Base-by-base conservation (phyloP, 2,888 invertebrate genomes). In the Microlaimidae sp. region DNA sequence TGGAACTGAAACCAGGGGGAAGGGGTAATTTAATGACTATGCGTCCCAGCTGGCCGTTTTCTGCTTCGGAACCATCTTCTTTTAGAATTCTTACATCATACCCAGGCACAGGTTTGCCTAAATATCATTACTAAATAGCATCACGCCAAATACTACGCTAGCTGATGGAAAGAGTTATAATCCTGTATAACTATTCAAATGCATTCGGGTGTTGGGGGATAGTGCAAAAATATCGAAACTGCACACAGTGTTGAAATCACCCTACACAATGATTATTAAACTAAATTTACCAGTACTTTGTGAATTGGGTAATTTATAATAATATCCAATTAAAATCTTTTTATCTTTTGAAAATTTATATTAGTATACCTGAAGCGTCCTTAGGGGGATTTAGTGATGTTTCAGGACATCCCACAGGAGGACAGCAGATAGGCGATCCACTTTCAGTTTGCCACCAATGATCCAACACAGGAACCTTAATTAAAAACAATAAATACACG, bases 381-480 rank as follows among this genome's bases (percentile, higher is more conserved):
- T 78, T 78, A 0, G 84, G 85, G 0, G 84, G 83, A 57, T 78
- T 76, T 17, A 66, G 58, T 1, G 79, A 74, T 64, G 76, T 80
- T 41, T 82, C 79, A 0, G 79, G 81, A 42, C 85, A 79, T 0
- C 86, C 89, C 7, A 83, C 67, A 66, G 85, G 85, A 0, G 83
- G 80, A 0, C 86, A 82, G 0, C 88, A 85, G 54, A 92, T 83
- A 0, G 88, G 81, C 56, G 86, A 85, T 0, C 90, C 90, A 0
- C 86, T 84, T 73, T 92, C 92, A 1, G 92, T 90, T 75, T 92
- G 92, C 90, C 92, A 92, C 89, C 89, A 92, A 71, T 92, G 85
- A 70, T 92, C 90, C 51, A 88, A 70, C 2, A 87, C 78, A 0
- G 85, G 83, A n/a, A n/a, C n/a, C n/a, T n/a, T n/a, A n/a, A n/a